These are phyloP conservation scores for Tortricodes alternella DNA, from an alignment of 2,888 invertebrate genomes.

Conservation along the genomic window DNA sequence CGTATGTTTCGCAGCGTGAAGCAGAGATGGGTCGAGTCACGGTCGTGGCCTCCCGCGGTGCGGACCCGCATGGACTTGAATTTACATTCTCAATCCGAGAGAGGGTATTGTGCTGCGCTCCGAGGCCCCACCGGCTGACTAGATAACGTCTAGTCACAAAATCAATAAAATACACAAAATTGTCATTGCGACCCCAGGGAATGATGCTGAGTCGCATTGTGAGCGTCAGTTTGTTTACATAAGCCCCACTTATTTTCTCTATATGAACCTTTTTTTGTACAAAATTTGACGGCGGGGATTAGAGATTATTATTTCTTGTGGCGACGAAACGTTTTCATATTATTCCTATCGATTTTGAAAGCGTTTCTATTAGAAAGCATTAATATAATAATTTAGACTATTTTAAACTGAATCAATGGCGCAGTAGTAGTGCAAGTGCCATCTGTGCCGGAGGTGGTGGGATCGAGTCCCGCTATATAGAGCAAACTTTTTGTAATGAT, in stretches of 20 bases:
- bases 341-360: not conserved
- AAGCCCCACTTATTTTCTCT: slow-evolving; percentile 28
- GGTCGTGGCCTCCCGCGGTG: slow-evolving; percentile 65
- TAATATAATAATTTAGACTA: too few relatives aligned
- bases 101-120: slow-evolving; percentile 51
- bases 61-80: slow-evolving; percentile 60
- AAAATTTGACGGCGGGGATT: slow-evolving; percentile 6
- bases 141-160: slow-evolving; percentile 56
- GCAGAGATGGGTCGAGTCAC: slow-evolving; percentile 65
- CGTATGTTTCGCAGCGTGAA: slow-evolving; percentile 78
- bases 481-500: too few relatives aligned
- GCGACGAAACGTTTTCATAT: not conserved
- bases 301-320: slow-evolving; percentile 12
- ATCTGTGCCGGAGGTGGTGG: too few relatives aligned
- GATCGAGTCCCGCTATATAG: too few relatives aligned
- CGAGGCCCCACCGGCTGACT: slow-evolving; percentile 41
- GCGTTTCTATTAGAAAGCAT: not conserved
- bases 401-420: too few relatives aligned
- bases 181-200: slow-evolving; percentile 54
- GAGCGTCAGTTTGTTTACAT: slow-evolving; percentile 53
- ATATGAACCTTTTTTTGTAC: slow-evolving; percentile 2
- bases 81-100: slow-evolving; percentile 69
- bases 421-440: too few relatives aligned
- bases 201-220: slow-evolving; percentile 41
- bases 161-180: slow-evolving; percentile 60